A percentile compares a stretch with the other conserved stretches of the same genome.
phyloP scores from a whole-genome alignment of 2,797 vertebrate species.

The Antrozous pallidus region DNA sequence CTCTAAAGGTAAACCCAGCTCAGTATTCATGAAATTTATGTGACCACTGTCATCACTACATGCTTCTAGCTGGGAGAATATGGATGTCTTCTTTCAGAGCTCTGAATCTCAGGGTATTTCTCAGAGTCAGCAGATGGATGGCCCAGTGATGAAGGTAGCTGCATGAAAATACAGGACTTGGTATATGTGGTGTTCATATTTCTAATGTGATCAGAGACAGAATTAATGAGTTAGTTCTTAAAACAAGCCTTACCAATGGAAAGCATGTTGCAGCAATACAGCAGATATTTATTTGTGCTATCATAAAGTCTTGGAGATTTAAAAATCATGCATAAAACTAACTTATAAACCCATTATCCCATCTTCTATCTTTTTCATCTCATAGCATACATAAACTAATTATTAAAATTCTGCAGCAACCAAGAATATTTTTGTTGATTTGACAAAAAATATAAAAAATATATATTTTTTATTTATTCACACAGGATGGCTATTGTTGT shows the following conservation, averaged over 20 bases:
- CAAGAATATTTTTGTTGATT: neutral
- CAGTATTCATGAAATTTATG: neutral
- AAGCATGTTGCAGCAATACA: constrained; percentile 61
- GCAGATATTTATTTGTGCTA: constrained; percentile 62
- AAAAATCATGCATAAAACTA: constrained; percentile 73
- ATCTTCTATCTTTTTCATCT: neutral
- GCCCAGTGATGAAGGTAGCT: constrained; percentile 51
- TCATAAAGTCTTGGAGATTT: constrained; percentile 58
- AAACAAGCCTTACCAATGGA: constrained; percentile 61
- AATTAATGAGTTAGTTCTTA: constrained; percentile 64
- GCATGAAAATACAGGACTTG: constrained; percentile 65
- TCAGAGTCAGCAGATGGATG: constrained; percentile 73
- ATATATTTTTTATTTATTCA: too few relatives aligned
- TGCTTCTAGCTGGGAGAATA: constrained; percentile 71
- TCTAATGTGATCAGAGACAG: constrained; percentile 52
- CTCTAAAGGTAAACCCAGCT: constrained; percentile 24
- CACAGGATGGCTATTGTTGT: too few relatives aligned
- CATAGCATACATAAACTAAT: neutral
- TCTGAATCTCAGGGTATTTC: constrained; percentile 75
- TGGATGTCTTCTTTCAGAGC: constrained; percentile 67
- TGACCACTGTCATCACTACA: constrained; percentile 67
- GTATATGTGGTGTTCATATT: constrained; percentile 54
- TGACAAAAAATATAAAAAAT: neutral
- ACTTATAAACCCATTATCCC: constrained; percentile 60
- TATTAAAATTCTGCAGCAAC: neutral